Evolutionary conservation across 2,888 invertebrate species (phyloP), one percentile per base, ranked within the genome.

Genomic region (Anodontia alba): DNA sequence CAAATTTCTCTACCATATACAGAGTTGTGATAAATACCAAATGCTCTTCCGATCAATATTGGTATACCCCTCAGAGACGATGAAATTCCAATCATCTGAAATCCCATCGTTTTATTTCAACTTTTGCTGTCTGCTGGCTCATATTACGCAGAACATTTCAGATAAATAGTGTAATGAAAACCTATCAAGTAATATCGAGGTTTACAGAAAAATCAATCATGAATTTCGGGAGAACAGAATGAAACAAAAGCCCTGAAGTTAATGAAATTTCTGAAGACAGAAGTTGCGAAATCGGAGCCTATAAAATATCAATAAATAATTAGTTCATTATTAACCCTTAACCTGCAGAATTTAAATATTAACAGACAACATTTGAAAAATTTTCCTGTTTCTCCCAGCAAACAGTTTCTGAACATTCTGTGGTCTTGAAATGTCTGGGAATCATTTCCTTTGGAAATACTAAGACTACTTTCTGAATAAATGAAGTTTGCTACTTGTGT

Each of bases 51-150:
- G 33, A 62, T 62, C 62, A 62, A 62, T 62, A 62, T 3, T 62
- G 33, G 33, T 62, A 26, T 62, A 62, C 62, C 62, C 62, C 62
- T 62, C 20, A 31, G 62, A 62, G 62, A 62, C 62, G 62, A 62
- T 62, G 62, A 62, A 62, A 62, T 62, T 33, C 23, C 62, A 62
- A 62, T 62, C 62, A 62, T 62, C 62, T 33, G 62, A 62, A 62
- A 62, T 62, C 62, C 62, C 62, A 62, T 62, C 62, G 62, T 62
- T 62, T 62, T 62, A 62, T 62, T 62, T 62, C 62, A 62, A 62
- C 62, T 62, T 62, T 62, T 33, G 33, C 33, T 62, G 62, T 62
- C 62, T 62, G 62, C 33, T 33, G 62, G 62, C 62, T 62, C 33
- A 62, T 62, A 62, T 62, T 62, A 62, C 33, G 20, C 33, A 33